phyloP scores from a whole-genome alignment of 2,113 vertebrate species.

The Corydoras sp. region DNA sequence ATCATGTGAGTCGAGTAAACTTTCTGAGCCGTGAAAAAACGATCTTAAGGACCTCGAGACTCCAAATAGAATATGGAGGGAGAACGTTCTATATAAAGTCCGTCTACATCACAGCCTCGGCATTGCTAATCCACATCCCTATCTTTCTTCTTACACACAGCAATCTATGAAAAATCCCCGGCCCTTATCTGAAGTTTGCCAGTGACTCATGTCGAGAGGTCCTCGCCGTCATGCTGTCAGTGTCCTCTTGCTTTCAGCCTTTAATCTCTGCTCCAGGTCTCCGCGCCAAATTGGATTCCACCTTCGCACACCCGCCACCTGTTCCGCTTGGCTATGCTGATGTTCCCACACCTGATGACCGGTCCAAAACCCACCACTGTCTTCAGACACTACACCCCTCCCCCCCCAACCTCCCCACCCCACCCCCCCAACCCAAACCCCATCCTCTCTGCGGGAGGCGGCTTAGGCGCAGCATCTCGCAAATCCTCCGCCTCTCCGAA shows the following conservation, averaged over 20 bases:
- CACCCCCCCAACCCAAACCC: background rate
- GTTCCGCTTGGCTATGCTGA: constrained; percentile 42
- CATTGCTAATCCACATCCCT: constrained; percentile 18
- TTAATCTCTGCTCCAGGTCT: constrained; percentile 49
- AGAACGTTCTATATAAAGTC: too few relatives aligned
- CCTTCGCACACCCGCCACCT: constrained; percentile 46
- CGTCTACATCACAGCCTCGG: background rate
- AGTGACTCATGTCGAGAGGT: constrained; percentile 44
- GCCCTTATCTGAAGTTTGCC: constrained; percentile 41
- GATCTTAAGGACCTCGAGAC: too few relatives aligned
- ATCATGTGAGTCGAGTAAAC: too few relatives aligned
- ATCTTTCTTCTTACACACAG: constrained; percentile 5
- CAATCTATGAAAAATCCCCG: constrained; percentile 26
- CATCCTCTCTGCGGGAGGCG: constrained; percentile 21
- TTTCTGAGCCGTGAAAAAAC: too few relatives aligned
- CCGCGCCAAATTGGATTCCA: constrained; percentile 48
- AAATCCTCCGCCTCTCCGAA: constrained; percentile 12
- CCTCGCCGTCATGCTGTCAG: constrained; percentile 41
- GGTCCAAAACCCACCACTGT: constrained; percentile 33
- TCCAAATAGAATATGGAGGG: too few relatives aligned
- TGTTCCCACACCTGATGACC: constrained; percentile 44
- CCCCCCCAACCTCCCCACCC: too few relatives aligned
- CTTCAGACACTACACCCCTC: constrained; percentile 34
- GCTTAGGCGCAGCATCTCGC: constrained; percentile 23
- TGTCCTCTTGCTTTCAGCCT: constrained; percentile 48